These are phyloP conservation scores for Tortricodes alternella DNA, from an alignment of 2,888 invertebrate genomes.

Conservation along the genomic window DNA sequence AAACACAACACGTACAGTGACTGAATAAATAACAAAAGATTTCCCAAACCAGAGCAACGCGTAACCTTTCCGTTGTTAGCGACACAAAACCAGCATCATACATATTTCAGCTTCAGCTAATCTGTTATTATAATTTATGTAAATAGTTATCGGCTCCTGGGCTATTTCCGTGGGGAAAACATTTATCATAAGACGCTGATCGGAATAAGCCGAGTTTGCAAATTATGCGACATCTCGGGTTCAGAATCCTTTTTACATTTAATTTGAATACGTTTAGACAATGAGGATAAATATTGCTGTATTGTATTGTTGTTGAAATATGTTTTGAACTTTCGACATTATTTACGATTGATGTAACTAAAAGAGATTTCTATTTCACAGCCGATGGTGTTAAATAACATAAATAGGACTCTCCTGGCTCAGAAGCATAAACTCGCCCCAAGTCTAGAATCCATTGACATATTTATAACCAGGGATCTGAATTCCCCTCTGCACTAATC, in stretches of 20 bases:
- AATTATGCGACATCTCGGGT: conserved; percentile 50
- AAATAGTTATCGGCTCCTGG: conserved; percentile 58
- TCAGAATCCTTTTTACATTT: conserved; percentile 45
- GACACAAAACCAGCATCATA: conserved; percentile 21
- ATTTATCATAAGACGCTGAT: conserved; percentile 68
- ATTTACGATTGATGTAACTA: too few relatives aligned
- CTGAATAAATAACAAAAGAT: conserved; percentile 4
- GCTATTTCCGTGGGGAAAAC: conserved; percentile 58
- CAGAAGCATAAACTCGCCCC: conserved; percentile 19
- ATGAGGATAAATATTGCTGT: conserved; percentile 40
- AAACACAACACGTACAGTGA: neutral
- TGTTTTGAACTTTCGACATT: neutral
- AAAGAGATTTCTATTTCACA: too few relatives aligned
- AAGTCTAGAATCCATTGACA: conserved; percentile 28
- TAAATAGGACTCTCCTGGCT: neutral
- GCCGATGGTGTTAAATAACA: conserved; percentile 2
- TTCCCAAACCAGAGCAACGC: neutral
- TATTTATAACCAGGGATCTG: conserved; percentile 27
- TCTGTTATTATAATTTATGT: conserved; percentile 73
- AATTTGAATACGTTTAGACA: conserved; percentile 55
- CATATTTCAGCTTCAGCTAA: conserved; percentile 45
- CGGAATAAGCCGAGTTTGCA: conserved; percentile 60
- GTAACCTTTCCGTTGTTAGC: conserved; percentile 29
- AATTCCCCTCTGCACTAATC: conserved; percentile 66
- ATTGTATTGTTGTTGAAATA: conserved; percentile 21